These are phyloP conservation scores for Pterois miles DNA, from an alignment of 2,797 vertebrate genomes.

Conservation along the genomic window DNA sequence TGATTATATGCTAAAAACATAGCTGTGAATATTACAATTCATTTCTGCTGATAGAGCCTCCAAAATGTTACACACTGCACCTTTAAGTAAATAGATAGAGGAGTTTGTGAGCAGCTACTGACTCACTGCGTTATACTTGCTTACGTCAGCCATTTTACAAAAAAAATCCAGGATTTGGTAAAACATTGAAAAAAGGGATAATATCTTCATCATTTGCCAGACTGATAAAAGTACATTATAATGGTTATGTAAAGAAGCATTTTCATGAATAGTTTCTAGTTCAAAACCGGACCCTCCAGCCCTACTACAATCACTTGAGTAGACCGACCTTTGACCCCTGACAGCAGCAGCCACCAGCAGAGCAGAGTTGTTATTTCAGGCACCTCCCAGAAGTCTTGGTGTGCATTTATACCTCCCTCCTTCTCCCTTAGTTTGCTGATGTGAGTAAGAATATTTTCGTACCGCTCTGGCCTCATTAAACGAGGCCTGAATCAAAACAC, in stretches of 20 bases:
- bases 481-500: conserved; percentile 64
- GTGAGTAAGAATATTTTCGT: conserved; percentile 41
- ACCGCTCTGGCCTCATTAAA: conserved; percentile 57
- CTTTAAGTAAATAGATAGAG: neutral
- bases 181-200: neutral
- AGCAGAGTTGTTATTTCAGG: conserved; percentile 31
- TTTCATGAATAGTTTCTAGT: neutral
- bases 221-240: neutral
- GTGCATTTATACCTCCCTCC: conserved; percentile 4
- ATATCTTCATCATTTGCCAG: neutral
- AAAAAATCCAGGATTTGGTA: neutral
- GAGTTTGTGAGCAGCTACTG: neutral
- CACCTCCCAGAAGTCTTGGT: conserved; percentile 48
- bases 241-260: neutral
- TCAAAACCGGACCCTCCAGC: neutral
- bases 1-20: no score
- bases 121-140: neutral
- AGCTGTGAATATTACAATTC: no score
- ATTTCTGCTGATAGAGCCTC: no score
- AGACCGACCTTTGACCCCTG: neutral
- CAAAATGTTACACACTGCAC: no score
- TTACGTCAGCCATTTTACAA: neutral
- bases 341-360: conserved; percentile 12
- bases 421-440: conserved; percentile 40
- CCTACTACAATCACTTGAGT: neutral